Evolutionary conservation across 1,140 invertebrate genomes (phyloP).

Genomic region (Amphibalanus amphitrite): DNA sequence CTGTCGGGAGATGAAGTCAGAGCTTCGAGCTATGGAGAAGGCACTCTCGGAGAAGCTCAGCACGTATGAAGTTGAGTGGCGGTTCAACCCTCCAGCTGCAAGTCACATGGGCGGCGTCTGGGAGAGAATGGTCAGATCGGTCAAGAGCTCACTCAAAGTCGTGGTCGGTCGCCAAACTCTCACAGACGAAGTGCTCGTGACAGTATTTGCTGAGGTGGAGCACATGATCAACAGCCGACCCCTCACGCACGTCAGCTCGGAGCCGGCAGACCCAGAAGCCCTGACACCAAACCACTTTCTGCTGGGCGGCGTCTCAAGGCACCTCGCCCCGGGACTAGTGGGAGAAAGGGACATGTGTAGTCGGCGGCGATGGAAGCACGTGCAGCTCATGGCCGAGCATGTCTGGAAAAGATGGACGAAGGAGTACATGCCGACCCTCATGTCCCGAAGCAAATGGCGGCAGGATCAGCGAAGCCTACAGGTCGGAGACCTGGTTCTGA

Average conservation of each 20-base stretch:
- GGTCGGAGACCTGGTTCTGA: too few relatives aligned
- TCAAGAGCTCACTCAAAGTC: conserved; percentile 1
- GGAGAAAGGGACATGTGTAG: too few relatives aligned
- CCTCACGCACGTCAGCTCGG: conserved; percentile 15
- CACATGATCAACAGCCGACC: conserved; percentile 19
- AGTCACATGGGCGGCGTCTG: conserved; percentile 18
- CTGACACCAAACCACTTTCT: conserved; percentile 20
- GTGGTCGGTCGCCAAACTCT: conserved; percentile 2
- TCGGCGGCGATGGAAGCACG: too few relatives aligned
- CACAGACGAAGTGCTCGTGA: conserved; percentile 8
- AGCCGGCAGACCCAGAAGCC: conserved; percentile 15
- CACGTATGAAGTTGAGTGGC: conserved; percentile 11
- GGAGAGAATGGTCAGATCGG: conserved; percentile 10
- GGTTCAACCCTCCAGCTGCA: conserved; percentile 16
- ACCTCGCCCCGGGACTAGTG: too few relatives aligned
- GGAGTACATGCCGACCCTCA: too few relatives aligned
- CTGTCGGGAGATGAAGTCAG: too few relatives aligned
- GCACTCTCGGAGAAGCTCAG: neutral
- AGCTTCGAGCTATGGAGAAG: too few relatives aligned
- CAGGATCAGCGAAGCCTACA: too few relatives aligned
- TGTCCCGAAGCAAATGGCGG: too few relatives aligned
- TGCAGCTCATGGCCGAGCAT: too few relatives aligned
- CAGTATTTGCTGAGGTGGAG: conserved; percentile 17
- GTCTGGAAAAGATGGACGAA: too few relatives aligned
- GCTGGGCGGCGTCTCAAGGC: too few relatives aligned